Base-by-base conservation (phyloP, 2,888 invertebrate species). In the Nemotelus nigrinus region DNA sequence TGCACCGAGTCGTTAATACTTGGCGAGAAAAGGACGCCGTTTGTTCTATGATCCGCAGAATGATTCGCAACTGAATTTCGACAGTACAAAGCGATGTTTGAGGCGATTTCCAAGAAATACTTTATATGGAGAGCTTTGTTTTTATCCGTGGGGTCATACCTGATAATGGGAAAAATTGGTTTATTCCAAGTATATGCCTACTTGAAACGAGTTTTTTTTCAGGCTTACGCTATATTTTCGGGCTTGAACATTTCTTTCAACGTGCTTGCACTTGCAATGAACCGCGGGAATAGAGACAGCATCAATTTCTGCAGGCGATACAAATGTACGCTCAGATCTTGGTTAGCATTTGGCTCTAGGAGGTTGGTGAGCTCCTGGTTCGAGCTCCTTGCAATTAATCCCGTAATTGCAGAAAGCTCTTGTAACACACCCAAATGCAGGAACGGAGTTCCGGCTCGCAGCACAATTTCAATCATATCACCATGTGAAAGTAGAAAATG, bases 401-500 rank as follows among this genome's bases (percentile, higher is more conserved):
- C 92, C 0, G 96, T 95, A 2, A 96, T 88, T 10, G 92, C 90
- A 3, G 95, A 92, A 63, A 96, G 88, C 85, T 96, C 96, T 80
- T 91, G 89, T 47, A 96, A 87, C 44, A 93, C 90, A 0, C 92
- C 90, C 2, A 90, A 83, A 1, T 93, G 91, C 5, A 94, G 89
- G 76, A 89, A 89, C 0, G 93, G 92, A 81, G 89, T 89, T 0
- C 92, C 91, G 60, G 92, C 91, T 79, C 96, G 89, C 70, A 97
- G 87, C 72, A 96, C 91, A 82, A 92, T 89, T 83, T 94, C 94
- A 77, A 96, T 90, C 78, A 93, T 92, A 83, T 97, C 96, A 72
- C 93, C 89, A 85, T 97, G 96, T 77, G 93, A 92, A 72, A 96
- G 90, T 63, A 97, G 85, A 82, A 95, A 93, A 82, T 93, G 92